These are phyloP conservation scores for Chitala chitala DNA, from an alignment of 2,113 vertebrate genomes.

Conservation along the genomic window DNA sequence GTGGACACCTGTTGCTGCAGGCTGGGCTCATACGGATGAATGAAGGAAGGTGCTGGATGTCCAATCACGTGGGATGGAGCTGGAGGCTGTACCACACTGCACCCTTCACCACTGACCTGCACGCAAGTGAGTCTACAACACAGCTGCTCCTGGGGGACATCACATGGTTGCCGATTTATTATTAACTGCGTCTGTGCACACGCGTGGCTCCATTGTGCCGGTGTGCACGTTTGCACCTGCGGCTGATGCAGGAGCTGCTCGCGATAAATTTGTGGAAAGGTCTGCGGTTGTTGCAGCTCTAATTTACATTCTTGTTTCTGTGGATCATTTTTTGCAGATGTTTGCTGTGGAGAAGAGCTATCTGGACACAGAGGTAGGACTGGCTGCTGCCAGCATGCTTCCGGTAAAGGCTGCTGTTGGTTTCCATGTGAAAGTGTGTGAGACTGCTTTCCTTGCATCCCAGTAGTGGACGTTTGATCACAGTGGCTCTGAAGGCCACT, in stretches of 20 bases:
- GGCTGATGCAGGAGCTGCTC: constrained; percentile 18
- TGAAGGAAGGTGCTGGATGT: constrained; percentile 38
- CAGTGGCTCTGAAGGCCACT: constrained; percentile 45
- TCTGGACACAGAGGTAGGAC: no score
- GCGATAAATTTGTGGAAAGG: background rate
- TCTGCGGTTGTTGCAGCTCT: background rate
- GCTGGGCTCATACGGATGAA: constrained; percentile 47
- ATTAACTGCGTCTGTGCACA: background rate
- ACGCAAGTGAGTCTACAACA: constrained; percentile 68
- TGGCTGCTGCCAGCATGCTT: background rate
- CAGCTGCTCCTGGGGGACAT: constrained; percentile 45
- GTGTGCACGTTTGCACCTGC: background rate
- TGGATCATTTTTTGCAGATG: background rate
- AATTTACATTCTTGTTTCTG: background rate
- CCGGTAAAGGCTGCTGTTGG: constrained; percentile 28
- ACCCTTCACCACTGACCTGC: constrained; percentile 60
- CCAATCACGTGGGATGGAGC: constrained; percentile 37
- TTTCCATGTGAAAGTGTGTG: background rate
- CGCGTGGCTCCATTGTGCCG: constrained; percentile 34
- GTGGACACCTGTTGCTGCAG: background rate
- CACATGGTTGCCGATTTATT: no score
- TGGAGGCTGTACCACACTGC: constrained; percentile 49
- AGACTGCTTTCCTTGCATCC: constrained; percentile 47
- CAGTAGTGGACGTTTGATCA: constrained; percentile 46
- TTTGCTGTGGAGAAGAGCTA: background rate